A percentile compares a stretch with the other conserved stretches of the same genome.
Evolutionary conservation across 2,113 vertebrate species (phyloP).

Genomic region (Mohoua ochrocephala): DNA sequence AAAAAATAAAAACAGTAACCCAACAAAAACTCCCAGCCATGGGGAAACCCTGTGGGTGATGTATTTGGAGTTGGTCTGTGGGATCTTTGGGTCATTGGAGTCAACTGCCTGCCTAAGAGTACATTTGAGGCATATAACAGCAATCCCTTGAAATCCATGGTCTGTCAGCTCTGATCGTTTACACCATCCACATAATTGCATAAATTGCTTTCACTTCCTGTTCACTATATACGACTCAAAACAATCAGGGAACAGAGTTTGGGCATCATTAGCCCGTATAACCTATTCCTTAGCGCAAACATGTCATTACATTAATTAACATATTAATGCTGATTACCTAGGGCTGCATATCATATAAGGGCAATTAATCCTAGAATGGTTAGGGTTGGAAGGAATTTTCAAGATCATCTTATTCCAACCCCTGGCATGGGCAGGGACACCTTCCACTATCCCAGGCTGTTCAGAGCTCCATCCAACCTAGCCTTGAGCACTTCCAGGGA

Average conservation of each 20-base stretch:
- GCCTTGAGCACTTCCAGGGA: neutral
- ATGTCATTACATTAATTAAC: neutral
- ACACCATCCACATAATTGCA: constrained; percentile 11
- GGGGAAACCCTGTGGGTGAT: neutral
- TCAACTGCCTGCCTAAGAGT: neutral
- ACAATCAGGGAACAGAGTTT: neutral
- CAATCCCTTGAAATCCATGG: neutral
- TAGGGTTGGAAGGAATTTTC: neutral
- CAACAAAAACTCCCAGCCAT: neutral
- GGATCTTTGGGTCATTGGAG: neutral
- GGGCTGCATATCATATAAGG: neutral
- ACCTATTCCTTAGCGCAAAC: neutral
- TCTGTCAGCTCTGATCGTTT: constrained; percentile 16
- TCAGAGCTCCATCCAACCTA: neutral
- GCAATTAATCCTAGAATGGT: neutral
- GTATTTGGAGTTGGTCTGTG: neutral
- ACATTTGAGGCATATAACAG: neutral
- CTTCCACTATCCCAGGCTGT: neutral
- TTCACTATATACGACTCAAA: neutral
- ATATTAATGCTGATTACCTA: neutral
- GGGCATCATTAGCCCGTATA: neutral
- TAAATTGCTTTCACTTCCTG: constrained; percentile 48
- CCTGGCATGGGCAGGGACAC: neutral
- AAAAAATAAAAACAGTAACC: neutral
- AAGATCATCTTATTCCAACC: neutral